These are phyloP conservation scores for Choloepus didactylus DNA, from an alignment of 2,797 vertebrate genomes.

Conservation along the genomic window DNA sequence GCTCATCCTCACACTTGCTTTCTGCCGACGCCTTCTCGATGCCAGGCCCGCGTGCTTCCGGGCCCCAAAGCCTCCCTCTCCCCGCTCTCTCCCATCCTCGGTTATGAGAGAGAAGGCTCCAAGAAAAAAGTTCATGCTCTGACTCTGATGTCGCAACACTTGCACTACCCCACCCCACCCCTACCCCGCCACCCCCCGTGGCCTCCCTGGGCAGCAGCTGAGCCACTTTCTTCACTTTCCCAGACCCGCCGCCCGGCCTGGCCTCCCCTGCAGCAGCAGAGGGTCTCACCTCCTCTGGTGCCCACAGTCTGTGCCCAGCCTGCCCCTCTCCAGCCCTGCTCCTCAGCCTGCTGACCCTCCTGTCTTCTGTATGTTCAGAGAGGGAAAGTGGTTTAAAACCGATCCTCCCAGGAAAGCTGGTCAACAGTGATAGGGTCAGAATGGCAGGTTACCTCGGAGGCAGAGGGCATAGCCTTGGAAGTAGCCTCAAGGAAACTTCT, in stretches of 20 bases:
- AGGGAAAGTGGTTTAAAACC: neutral
- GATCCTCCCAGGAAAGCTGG: neutral
- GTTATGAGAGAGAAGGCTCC: neutral
- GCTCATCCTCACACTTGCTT: neutral
- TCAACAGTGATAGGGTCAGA: neutral
- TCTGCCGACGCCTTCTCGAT: neutral
- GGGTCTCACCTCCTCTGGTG: neutral
- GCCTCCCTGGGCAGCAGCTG: rapidly evolving
- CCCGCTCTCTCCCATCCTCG: neutral
- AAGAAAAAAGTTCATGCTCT: neutral
- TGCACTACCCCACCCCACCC: neutral
- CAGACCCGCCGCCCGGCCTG: neutral
- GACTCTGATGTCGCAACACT: neutral
- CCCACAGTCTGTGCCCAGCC: rapidly evolving
- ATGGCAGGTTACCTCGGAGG: neutral
- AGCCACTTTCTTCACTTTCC: neutral
- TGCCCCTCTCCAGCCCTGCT: neutral
- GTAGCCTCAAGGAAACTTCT: neutral
- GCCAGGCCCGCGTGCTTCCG: neutral
- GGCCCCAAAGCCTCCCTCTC: neutral
- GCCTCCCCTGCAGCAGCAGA: neutral
- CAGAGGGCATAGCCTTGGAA: neutral
- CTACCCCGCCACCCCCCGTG: neutral
- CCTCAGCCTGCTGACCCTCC: neutral
- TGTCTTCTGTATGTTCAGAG: neutral